These are phyloP conservation scores for Passerina amoena DNA, from an alignment of 2,113 vertebrate species.

Conservation along the genomic window DNA sequence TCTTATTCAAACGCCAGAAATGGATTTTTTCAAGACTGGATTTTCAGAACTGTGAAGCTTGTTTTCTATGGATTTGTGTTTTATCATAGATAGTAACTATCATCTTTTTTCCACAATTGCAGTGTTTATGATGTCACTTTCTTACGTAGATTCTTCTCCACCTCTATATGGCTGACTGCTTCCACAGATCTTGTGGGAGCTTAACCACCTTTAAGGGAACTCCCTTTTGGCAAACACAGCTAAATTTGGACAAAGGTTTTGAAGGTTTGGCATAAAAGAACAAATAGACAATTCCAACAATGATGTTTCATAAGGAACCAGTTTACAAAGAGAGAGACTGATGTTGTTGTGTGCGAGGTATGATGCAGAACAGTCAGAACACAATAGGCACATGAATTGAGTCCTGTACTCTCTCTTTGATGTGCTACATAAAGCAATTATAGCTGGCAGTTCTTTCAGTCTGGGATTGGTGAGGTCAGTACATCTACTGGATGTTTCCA, in stretches of 20 bases:
- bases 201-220: neutral
- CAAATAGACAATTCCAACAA: neutral
- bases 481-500: neutral
- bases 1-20: neutral
- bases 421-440: neutral
- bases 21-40: neutral
- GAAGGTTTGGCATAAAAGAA: neutral
- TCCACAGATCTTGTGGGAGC: neutral
- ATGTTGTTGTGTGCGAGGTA: neutral
- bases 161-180: neutral
- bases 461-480: neutral
- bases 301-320: neutral
- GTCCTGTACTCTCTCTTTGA: neutral
- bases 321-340: neutral
- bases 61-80: neutral
- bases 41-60: neutral
- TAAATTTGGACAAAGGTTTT: slow-evolving; percentile 11
- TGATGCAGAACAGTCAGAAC: neutral
- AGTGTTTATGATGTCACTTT: neutral
- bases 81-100: neutral
- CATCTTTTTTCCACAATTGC: neutral
- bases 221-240: slow-evolving; percentile 29
- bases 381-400: neutral
- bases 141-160: neutral
- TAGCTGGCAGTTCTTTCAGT: neutral